Percentiles rank a stretch among this genome's conserved stretches.
Conservation (phyloP, 2,888 invertebrate genomes). For the Lochmaea capreae region DNA sequence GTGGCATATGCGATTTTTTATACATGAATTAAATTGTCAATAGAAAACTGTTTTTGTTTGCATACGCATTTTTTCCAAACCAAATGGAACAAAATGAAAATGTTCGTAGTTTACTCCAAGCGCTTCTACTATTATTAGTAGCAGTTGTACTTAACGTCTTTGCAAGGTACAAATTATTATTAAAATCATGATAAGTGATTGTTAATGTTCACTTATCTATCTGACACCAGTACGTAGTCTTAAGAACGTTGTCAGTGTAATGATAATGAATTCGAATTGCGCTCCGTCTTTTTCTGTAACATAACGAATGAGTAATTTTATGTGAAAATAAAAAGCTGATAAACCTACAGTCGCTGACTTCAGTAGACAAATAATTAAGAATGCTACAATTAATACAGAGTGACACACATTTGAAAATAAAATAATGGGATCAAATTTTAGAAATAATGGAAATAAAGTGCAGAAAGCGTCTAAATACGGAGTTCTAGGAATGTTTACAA, state of each 20-base stretch:
- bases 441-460: too few species aligned
- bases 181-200: slow-evolving; percentile 32
- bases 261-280: slow-evolving; percentile 24
- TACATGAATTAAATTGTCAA: too few species aligned
- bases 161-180: slow-evolving; percentile 39
- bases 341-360: neutral
- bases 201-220: slow-evolving; percentile 31
- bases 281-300: slow-evolving; percentile 12
- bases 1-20: too few species aligned
- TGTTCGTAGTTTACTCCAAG: too few species aligned
- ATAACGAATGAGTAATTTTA: neutral
- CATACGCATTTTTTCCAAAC: too few species aligned
- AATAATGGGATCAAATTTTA: too few species aligned
- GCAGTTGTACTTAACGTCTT: slow-evolving; percentile 26
- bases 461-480: too few species aligned
- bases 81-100: too few species aligned
- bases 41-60: too few species aligned
- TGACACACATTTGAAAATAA: neutral
- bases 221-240: neutral
- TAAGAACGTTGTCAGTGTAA: slow-evolving; percentile 14
- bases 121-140: neutral
- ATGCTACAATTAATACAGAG: neutral
- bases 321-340: neutral
- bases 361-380: neutral
- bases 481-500: too few species aligned